Base-by-base conservation (phyloP, 2,797 vertebrate species). In the Poeciliopsis paucimaculata region DNA sequence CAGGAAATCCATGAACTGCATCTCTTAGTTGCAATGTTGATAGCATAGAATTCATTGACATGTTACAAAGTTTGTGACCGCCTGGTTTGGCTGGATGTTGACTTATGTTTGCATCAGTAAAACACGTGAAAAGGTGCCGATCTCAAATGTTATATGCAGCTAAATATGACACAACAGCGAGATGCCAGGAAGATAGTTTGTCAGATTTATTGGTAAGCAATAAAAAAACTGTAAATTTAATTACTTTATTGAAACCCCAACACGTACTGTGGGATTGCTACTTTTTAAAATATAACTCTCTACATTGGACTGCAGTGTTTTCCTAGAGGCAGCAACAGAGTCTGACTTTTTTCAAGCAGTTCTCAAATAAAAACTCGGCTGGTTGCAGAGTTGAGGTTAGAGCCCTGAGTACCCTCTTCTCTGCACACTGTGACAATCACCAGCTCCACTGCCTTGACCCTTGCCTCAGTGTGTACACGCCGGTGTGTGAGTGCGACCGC, bases 371-470 rank as follows among this genome's bases (percentile, higher is more conserved):
- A 84, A 77, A 20, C 41, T 77, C 79, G 72, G 82, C 72, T 90
- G 88, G 85, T 88, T 86, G 77, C 62, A 2, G 36, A 68, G 55
- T 16, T 0, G 45, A 49, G 60, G 83, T 85, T 46, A 78, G 81
- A 83, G 43, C 73, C 82, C 78, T 77, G 28, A 34, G 12, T 46
- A 83, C 84, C 84, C 84, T 82, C 75, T 81, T 57, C 74, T 81
- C 73, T 83, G 80, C 70, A 77, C 79, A 75, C 83, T 80, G 82
- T 86, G 77, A 82, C 87, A 90, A 89, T 90, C 88, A 85, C 85
- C 90, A 51, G 80, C 79, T 88, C 57, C 26, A 87, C 76, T 76
- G 57, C 77, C 76, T 53, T 85, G 88, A 93, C 86, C 85, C 85
- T 84, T 87, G 81, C 84, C 84, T 86, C 11, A 41, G 15, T 70